Conservation (phyloP, 64 coral and sea anemone species). For the Catalaphyllia jardinei region DNA sequence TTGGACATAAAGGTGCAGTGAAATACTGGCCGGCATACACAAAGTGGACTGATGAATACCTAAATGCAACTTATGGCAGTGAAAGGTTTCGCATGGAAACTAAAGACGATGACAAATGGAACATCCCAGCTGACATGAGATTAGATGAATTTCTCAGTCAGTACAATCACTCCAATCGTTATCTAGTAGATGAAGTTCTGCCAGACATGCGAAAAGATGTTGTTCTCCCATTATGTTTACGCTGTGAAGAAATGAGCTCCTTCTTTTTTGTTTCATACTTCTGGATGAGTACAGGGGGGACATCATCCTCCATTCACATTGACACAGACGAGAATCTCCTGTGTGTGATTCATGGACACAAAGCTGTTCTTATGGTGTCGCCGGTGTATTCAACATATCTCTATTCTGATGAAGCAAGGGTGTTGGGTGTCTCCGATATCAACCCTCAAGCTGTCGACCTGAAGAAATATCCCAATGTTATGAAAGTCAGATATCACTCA, state of each 20-base stretch:
- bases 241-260: slow-evolving; percentile 95
- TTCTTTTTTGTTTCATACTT: slow-evolving; percentile 98
- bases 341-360: slow-evolving; percentile 91
- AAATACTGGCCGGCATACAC: slow-evolving; percentile 92
- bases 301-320: slow-evolving; percentile 91
- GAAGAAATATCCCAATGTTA: slow-evolving; percentile 87
- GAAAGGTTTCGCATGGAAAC: slow-evolving; percentile 86
- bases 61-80: slow-evolving; percentile 76
- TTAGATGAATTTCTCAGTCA: slow-evolving; percentile 68
- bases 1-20: slow-evolving; percentile 65
- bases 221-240: slow-evolving; percentile 77
- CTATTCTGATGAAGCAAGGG: slow-evolving; percentile 65
- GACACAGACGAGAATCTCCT: slow-evolving; percentile 96
- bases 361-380: slow-evolving; percentile 78
- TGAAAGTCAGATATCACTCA: slow-evolving; percentile 75
- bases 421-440: slow-evolving; percentile 89
- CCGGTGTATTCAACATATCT: slow-evolving; percentile 90
- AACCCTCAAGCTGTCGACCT: slow-evolving; percentile 85
- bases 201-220: slow-evolving; percentile 93
- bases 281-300: slow-evolving; percentile 94
- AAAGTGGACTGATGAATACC: slow-evolving; percentile 94
- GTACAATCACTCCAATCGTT: slow-evolving; percentile 78
- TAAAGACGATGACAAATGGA: slow-evolving; percentile 94
- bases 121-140: slow-evolving; percentile 68
- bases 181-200: slow-evolving; percentile 88